Evolutionary conservation across 2,113 vertebrate species (phyloP), one percentile per base, ranked within the genome.

Genomic region (Leucosticte australis): DNA sequence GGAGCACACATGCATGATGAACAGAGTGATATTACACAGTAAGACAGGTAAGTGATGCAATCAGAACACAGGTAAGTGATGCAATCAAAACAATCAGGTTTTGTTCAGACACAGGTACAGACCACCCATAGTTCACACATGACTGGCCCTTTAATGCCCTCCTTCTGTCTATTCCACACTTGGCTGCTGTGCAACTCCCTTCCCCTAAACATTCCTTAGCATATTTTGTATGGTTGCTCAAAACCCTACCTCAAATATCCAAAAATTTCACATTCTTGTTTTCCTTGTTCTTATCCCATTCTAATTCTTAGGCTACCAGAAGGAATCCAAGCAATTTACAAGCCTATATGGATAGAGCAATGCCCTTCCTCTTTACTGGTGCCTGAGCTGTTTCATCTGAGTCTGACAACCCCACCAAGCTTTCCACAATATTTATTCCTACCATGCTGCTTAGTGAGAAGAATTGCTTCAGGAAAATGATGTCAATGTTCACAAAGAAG

Each of bases 401-500:
- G 8, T 24, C 41, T 46, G 41, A 70, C 8, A 26, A 81, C 15
- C 2, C 5, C 50, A 64, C 12, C 70, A 44, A 73, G 46, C 31
- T 46, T 69, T 41, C 41, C 37, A 31, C 20, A 76, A 22, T 17
- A 37, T 12, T 74, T 11, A 62, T 14, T 87, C 17, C 73, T 50
- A 53, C 8, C 21, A 15, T 20, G 30, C 70, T 33, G 7, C 23
- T 52, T 33, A 74, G 11, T 18, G 22, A 67, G 23, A 30, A 89
- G 15, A 89, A 46, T 1, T 71, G 30, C 12, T 21, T 73, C 31
- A 76, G 49, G 49, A 86, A 82, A 83, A 31, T 10, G 1, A 79
- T 3, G 1, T 31, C 26, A 63, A 23, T 0, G 5, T 39, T 73
- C 2, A 0, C 57, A 62, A 89, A 4, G n/a, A 89, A 49, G 10